Evolutionary conservation across 2,888 invertebrate genomes (phyloP).

Genomic region (Cheilosia variabilis): DNA sequence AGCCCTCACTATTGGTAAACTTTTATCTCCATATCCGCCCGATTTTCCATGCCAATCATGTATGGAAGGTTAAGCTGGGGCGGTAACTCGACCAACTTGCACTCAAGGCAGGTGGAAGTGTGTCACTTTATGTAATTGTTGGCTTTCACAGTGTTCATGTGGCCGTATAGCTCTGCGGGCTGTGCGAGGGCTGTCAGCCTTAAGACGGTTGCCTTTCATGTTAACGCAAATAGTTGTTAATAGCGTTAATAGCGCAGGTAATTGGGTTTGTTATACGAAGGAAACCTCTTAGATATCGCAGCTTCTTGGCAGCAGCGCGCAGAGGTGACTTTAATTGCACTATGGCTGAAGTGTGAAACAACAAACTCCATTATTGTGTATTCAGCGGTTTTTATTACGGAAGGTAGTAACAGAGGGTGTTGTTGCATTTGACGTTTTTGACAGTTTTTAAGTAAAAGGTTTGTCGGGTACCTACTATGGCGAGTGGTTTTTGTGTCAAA

Average conservation of each 20-base stretch:
- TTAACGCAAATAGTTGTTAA: conserved; percentile 23
- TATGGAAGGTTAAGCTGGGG: conserved; percentile 1
- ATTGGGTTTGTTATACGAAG: conserved; percentile 17
- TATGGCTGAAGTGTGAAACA: conserved; percentile 34
- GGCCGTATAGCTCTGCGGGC: background rate
- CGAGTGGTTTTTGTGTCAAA: too few relatives aligned
- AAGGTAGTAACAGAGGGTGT: background rate
- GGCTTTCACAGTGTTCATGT: conserved; percentile 15
- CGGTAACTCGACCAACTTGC: conserved; percentile 35
- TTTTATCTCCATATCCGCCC: conserved; percentile 41
- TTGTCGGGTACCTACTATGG: background rate
- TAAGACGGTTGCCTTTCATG: conserved; percentile 25
- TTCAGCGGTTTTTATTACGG: conserved; percentile 8
- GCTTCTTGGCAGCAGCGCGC: background rate
- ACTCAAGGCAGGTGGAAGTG: conserved; percentile 50
- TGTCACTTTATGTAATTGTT: conserved; percentile 54
- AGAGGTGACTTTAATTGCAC: conserved; percentile 31
- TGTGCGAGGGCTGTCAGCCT: background rate
- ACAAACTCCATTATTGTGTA: conserved; percentile 19
- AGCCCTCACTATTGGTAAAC: background rate
- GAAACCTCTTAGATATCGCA: background rate
- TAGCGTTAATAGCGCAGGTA: background rate
- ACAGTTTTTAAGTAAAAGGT: conserved; percentile 5
- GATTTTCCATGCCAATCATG: conserved; percentile 60
- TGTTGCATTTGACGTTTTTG: conserved; percentile 3